Conservation (phyloP, 2,888 invertebrate genomes). For the Crepidodera aurea region DNA sequence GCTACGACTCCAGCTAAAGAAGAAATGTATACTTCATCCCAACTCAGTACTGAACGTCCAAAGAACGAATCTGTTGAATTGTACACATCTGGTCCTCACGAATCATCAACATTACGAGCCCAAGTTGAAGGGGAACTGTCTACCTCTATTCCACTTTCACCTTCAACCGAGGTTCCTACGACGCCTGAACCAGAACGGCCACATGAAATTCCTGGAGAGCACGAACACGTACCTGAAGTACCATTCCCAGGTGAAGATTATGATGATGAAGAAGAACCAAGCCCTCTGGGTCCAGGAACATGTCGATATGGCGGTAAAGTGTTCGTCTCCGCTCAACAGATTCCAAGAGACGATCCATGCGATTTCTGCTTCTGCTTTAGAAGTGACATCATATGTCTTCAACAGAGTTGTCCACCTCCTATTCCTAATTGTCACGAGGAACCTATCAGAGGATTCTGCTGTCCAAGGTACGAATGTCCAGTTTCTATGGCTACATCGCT, state of each 20-base stretch:
- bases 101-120: conserved; percentile 40
- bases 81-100: conserved; percentile 43
- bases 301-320: conserved; percentile 92
- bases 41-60: conserved; percentile 28
- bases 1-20: conserved; percentile 9
- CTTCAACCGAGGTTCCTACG: conserved; percentile 31
- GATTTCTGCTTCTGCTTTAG: conserved; percentile 98
- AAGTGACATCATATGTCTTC: conserved; percentile 93
- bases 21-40: conserved; percentile 27
- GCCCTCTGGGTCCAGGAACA: conserved; percentile 85
- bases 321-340: conserved; percentile 93
- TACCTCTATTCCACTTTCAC: conserved; percentile 48
- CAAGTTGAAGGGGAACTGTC: conserved; percentile 51
- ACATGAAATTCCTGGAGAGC: conserved; percentile 49
- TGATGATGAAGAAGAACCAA: conserved; percentile 78
- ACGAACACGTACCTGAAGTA: conserved; percentile 52
- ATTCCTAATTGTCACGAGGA: conserved; percentile 92
- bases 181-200: conserved; percentile 36
- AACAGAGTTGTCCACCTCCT: conserved; percentile 95
- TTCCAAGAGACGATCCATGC: conserved; percentile 92
- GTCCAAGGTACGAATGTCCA: conserved; percentile 92
- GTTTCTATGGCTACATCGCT: conserved; percentile 85
- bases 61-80: conserved; percentile 28
- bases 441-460: conserved; percentile 92
- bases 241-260: conserved; percentile 70